Base-by-base conservation (phyloP, 35 echinoderm and acorn worm genomes). In the Acanthaster planci region DNA sequence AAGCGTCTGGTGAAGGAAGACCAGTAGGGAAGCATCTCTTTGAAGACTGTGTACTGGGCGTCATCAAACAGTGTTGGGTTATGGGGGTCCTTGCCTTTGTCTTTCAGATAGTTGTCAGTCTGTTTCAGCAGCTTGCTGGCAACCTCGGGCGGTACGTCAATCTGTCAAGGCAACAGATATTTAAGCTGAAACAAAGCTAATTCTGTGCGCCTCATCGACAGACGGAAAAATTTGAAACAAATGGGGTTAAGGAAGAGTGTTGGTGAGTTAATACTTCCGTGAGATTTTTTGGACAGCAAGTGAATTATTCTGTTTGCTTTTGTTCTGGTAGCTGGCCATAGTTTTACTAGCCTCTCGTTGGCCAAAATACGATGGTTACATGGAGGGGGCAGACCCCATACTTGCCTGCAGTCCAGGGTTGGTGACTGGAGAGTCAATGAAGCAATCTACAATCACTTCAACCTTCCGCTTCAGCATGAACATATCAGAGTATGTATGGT, bases 11-110 rank as follows among this genome's bases (percentile, higher is more conserved):
- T 90, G 82, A 93, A 97, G 7, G 91, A 68, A 0, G 95, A 88
- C 91, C 91, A 97, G 64, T 97, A 97, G 30, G 95, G 90, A 26
- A 97, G 80, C 80, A 93, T 93, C 77, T 97, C 95, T 68, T 91
- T 97, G 64, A 97, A 97, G 26, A 97, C 85, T 16, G 91, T 47
- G 55, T 93, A 86, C 82, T 97, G 91, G 38, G 91, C 87, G 3
- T 93, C 95, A 56, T 97, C 95, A 93, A 97, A 97, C 35, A 97
- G 38, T 26, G 59, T 93, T 14, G 91, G 84, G 15, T 90, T 83
- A 76, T 97, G 87, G 30, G 94, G 94, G 60, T 97, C 95, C 44
- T 93, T 97, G 35, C 95, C 91, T 16, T 78, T 86, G 72, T 97
- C 94, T 40, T 93, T 87, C 12, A 97, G 67, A 76, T 80, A 97